Base-by-base conservation (phyloP, 2,113 vertebrate genomes). In the Galemys pyrenaicus region DNA sequence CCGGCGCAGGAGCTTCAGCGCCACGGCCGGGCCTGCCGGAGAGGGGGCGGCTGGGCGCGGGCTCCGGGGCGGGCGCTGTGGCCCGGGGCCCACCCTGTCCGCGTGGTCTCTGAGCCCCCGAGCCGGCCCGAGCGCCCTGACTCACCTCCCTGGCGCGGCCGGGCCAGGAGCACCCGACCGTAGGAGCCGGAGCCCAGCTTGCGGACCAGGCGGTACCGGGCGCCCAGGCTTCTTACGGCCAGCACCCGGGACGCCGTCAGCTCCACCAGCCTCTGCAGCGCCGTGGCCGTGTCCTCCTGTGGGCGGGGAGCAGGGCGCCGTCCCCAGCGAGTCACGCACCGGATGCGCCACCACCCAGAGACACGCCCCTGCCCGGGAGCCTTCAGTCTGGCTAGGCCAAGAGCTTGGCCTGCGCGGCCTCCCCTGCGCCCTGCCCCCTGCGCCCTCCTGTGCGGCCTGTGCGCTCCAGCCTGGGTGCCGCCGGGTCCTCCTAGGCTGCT, bases 181-280 rank as follows among this genome's bases (percentile, higher is more conserved):
- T 99, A 99, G 19, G 99, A 99, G 46, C 99, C 99, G 0, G 99
- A 98, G 77, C 99, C 99, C 44, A 99, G 98, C 79, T 99, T 98
- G 90, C 98, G 99, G 91, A 99, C 82, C 94, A 99, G 97, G 20
- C 96, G 95, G 60, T 99, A 99, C 95, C 98, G 99, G 60, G 98
- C 97, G 0, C 98, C 98, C n/a, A 99, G 94, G 10, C 97, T 97
- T 94, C 98, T 98, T 89, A 98, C 95, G 0, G 82, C 96, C 6
- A 97, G 95, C 96, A 99, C 96, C 87, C 97, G 98, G 93, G 98
- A 96, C 2, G 99, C 98, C 0, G 99, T 99, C 92, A 99, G 98
- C 64, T 95, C 98, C 95, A 99, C 99, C 49, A 99, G 98, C 95
- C 99, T 98, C 20, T 99, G 99, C 39, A 99, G 98, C 95, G 98